Evolutionary conservation across 37 sponge, comb jelly and placozoan species (phyloP).

Genomic region (Halichondria panicea): DNA sequence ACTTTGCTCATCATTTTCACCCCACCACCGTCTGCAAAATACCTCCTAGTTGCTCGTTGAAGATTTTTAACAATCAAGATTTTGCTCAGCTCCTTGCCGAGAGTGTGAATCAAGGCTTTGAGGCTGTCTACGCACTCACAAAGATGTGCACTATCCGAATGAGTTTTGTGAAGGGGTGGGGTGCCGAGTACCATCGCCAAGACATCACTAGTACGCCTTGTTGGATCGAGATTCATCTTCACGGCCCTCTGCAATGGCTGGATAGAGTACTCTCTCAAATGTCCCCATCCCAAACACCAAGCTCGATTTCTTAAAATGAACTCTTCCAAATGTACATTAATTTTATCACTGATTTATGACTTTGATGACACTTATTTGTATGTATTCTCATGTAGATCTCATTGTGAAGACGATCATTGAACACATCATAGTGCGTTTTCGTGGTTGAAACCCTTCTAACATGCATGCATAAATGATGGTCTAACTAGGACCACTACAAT

Average conservation of each 20-base stretch:
- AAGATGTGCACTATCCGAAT: constrained; percentile 96
- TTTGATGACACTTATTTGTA: too few species aligned
- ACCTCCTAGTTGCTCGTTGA: constrained; percentile 89
- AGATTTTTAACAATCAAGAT: constrained; percentile 97
- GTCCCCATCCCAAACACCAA: constrained; percentile 27
- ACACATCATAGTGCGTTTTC: too few species aligned
- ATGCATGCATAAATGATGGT: too few species aligned
- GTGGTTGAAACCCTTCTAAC: too few species aligned
- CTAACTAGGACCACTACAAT: too few species aligned
- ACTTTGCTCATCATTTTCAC: constrained; percentile 89
- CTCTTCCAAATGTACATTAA: background rate
- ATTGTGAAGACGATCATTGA: too few species aligned
- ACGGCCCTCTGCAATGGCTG: constrained; percentile 94
- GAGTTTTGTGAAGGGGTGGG: constrained; percentile 99
- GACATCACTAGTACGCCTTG: constrained; percentile 98
- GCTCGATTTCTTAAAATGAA: constrained; percentile 22
- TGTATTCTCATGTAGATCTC: too few species aligned
- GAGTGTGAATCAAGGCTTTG: constrained; percentile 89
- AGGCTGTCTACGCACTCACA: constrained; percentile 89
- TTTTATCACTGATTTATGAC: too few species aligned
- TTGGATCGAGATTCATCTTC: constrained; percentile 95
- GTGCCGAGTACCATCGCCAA: constrained; percentile 96
- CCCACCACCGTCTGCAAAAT: constrained; percentile 98
- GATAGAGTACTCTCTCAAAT: constrained; percentile 93
- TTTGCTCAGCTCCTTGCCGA: constrained; percentile 89